A percentile compares a stretch with the other conserved stretches of the same genome.
phyloP scores from a whole-genome alignment of 2,888 invertebrate genomes.

The Neuroscelio doddi region DNA sequence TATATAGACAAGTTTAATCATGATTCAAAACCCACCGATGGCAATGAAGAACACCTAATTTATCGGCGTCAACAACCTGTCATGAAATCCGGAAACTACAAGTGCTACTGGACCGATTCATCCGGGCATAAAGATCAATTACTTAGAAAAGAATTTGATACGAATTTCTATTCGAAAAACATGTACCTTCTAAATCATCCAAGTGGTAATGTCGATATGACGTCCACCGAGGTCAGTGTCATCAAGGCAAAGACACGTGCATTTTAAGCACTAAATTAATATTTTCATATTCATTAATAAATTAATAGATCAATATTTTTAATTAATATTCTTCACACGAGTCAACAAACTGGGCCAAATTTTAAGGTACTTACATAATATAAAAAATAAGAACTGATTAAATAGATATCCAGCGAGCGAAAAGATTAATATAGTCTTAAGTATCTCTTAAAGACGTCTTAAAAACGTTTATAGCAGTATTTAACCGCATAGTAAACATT shows the following conservation, averaged over 20 bases:
- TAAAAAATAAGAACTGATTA: too few relatives aligned
- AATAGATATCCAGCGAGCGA: too few relatives aligned
- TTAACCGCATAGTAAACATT: too few relatives aligned
- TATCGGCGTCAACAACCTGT: conserved; percentile 14
- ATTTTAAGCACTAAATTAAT: too few relatives aligned
- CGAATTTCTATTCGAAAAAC: conserved; percentile 14
- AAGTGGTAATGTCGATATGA: not conserved
- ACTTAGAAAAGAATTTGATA: conserved; percentile 15
- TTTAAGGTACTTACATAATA: too few relatives aligned
- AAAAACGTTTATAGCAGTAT: too few relatives aligned
- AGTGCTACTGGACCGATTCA: conserved; percentile 30
- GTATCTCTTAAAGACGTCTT: too few relatives aligned
- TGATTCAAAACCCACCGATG: not conserved
- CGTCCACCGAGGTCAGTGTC: not conserved
- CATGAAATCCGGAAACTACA: conserved; percentile 20
- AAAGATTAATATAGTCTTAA: too few relatives aligned
- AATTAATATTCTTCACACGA: too few relatives aligned
- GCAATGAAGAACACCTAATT: conserved; percentile 15
- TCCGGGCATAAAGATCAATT: conserved; percentile 5
- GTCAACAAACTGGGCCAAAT: too few relatives aligned
- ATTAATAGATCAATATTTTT: too few relatives aligned
- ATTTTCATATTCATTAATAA: too few relatives aligned
- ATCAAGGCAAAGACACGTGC: not conserved
- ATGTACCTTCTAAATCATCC: not conserved
- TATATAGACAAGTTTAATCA: not conserved